These are phyloP conservation scores for Drosophila neonasuta DNA, from an alignment of 2,888 invertebrate species.

Conservation along the genomic window DNA sequence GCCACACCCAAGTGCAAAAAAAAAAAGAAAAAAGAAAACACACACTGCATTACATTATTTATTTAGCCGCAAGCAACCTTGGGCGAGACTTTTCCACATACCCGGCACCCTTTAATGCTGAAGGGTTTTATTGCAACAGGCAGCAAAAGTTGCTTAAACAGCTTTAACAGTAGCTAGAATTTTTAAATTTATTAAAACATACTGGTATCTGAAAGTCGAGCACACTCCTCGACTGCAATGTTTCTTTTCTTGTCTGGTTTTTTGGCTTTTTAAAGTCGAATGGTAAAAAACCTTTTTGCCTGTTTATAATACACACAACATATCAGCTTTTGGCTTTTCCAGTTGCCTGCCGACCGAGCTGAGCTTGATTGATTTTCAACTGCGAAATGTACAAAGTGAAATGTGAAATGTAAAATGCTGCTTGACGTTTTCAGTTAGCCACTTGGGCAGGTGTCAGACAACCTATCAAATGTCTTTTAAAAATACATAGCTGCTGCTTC, in stretches of 20 bases:
- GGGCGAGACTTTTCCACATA: conserved; percentile 21
- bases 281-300: conserved; percentile 1
- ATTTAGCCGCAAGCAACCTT: conserved; percentile 41
- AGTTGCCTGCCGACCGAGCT: conserved; percentile 5
- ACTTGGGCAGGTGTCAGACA: conserved; percentile 51
- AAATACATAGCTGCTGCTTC: neutral
- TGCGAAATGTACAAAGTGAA: neutral
- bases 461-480: neutral
- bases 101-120: neutral
- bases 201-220: neutral
- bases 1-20: neutral
- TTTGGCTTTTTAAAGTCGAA: conserved; percentile 16
- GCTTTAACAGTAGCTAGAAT: neutral
- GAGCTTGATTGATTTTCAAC: conserved; percentile 29
- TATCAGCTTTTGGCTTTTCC: conserved; percentile 3
- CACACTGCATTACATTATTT: conserved; percentile 48
- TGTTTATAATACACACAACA: conserved; percentile 1
- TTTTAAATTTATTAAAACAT: neutral
- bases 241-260: conserved; percentile 9
- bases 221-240: neutral
- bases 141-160: neutral
- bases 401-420: conserved; percentile 13
- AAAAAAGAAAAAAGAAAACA: neutral
- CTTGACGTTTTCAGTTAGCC: conserved; percentile 5
- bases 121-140: neutral